phyloP scores from a whole-genome alignment of 2,797 vertebrate species.

The Sebastes hubbsi region DNA sequence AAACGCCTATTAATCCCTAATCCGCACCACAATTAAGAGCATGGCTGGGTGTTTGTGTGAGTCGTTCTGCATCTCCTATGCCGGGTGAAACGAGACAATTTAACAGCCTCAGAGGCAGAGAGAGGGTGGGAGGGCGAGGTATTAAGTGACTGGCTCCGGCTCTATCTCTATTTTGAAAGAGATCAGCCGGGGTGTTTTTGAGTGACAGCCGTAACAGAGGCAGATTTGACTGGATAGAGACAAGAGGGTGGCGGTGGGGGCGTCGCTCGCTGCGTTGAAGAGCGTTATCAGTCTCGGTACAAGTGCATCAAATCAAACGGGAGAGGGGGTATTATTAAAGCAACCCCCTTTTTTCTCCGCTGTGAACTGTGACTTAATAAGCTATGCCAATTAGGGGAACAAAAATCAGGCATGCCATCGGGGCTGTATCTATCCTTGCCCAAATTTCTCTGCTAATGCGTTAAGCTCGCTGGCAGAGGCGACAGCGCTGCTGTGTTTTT shows the following conservation, averaged over 20 bases:
- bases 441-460: slow-evolving; percentile 70
- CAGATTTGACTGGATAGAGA: slow-evolving; percentile 82
- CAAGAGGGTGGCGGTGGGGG: slow-evolving; percentile 70
- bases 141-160: slow-evolving; percentile 73
- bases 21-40: slow-evolving; percentile 83
- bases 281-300: slow-evolving; percentile 75
- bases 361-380: slow-evolving; percentile 83
- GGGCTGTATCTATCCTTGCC: slow-evolving; percentile 70
- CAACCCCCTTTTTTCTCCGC: slow-evolving; percentile 60
- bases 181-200: slow-evolving; percentile 71
- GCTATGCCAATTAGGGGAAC: slow-evolving; percentile 80
- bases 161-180: slow-evolving; percentile 79
- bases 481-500: slow-evolving; percentile 1
- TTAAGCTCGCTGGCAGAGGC: slow-evolving; percentile 59
- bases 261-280: slow-evolving; percentile 49
- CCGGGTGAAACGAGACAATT: slow-evolving; percentile 74
- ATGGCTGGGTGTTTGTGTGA: slow-evolving; percentile 71
- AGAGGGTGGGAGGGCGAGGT: slow-evolving; percentile 60
- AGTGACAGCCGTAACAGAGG: slow-evolving; percentile 82
- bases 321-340: slow-evolving; percentile 81
- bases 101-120: slow-evolving; percentile 60
- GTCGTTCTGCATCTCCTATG: slow-evolving; percentile 71
- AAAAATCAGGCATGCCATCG: slow-evolving; percentile 78
- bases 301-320: slow-evolving; percentile 80
- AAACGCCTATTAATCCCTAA: slow-evolving; percentile 85